Evolutionary conservation across 2,888 invertebrate genomes (phyloP).

Genomic region (Drosophila picticornis): DNA sequence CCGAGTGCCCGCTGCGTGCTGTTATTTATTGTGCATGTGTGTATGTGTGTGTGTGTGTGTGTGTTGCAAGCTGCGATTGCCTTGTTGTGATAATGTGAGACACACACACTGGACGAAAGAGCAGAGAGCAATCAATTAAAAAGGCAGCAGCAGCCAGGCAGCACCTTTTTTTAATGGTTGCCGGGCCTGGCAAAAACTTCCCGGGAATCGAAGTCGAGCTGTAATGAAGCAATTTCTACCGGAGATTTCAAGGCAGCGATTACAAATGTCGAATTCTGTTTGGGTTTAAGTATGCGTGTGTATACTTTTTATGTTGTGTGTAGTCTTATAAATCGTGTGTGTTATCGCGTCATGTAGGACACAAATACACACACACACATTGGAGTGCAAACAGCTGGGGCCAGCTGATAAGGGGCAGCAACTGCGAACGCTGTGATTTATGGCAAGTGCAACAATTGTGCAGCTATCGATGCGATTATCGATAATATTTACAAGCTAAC

Average conservation of each 20-base stretch:
- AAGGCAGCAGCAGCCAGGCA: conserved; percentile 61
- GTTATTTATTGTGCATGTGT: conserved; percentile 64
- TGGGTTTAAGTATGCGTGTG: not conserved
- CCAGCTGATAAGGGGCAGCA: conserved; percentile 33
- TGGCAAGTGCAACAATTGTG: conserved; percentile 64
- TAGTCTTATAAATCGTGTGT: conserved; percentile 48
- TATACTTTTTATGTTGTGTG: not conserved
- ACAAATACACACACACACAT: not conserved
- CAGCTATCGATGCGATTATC: conserved; percentile 55
- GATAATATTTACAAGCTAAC: conserved; percentile 42
- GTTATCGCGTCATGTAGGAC: conserved; percentile 61
- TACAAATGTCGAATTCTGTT: conserved; percentile 41
- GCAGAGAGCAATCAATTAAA: conserved; percentile 77
- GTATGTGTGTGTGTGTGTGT: conserved; percentile 29
- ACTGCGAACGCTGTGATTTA: conserved; percentile 60
- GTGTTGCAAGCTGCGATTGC: conserved; percentile 54
- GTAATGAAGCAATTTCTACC: conserved; percentile 77
- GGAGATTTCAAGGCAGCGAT: conserved; percentile 70
- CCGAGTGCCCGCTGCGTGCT: conserved; percentile 60
- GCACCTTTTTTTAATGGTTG: conserved; percentile 36
- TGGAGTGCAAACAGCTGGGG: conserved; percentile 44
- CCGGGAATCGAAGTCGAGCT: conserved; percentile 51
- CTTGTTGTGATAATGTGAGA: conserved; percentile 76
- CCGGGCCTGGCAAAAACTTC: conserved; percentile 61
- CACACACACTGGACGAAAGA: conserved; percentile 48